phyloP scores from a whole-genome alignment of 2,113 vertebrate genomes.

The Aegithalos caudatus region DNA sequence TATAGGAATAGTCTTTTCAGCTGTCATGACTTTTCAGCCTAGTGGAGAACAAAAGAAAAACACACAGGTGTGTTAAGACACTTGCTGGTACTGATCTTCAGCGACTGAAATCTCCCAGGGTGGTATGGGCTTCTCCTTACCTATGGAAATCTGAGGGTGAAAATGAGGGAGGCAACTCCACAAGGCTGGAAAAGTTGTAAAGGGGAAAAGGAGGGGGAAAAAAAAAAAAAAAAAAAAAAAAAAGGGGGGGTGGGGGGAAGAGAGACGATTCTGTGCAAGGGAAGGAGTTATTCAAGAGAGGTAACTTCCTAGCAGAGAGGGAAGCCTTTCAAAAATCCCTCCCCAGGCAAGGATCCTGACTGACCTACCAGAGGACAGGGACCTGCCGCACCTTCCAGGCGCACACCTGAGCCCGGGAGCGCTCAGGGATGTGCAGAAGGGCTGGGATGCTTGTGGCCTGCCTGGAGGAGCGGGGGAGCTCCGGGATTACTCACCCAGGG shows the following conservation, averaged over 20 bases:
- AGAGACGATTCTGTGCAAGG: background rate
- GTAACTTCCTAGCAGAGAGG: background rate
- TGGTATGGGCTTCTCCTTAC: background rate
- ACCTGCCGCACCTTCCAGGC: background rate
- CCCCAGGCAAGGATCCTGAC: background rate
- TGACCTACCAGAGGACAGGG: background rate
- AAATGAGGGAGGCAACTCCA: background rate
- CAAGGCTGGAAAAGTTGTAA: background rate
- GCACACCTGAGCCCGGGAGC: accelerated
- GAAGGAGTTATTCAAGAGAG: background rate
- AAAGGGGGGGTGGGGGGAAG: no score
- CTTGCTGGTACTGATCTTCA: background rate
- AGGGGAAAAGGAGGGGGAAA: background rate
- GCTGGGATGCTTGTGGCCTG: background rate
- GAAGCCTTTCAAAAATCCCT: background rate
- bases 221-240: no score
- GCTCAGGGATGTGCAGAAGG: background rate
- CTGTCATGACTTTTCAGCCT: conserved; percentile 92
- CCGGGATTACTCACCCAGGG: conserved; percentile 40
- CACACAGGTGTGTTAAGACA: background rate
- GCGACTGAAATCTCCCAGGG: background rate
- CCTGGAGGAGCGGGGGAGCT: background rate
- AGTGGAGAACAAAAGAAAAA: background rate
- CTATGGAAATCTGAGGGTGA: background rate
- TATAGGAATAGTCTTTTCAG: conserved; percentile 92